phyloP scores from a whole-genome alignment of 2,888 invertebrate genomes.

The Agrochola lota region DNA sequence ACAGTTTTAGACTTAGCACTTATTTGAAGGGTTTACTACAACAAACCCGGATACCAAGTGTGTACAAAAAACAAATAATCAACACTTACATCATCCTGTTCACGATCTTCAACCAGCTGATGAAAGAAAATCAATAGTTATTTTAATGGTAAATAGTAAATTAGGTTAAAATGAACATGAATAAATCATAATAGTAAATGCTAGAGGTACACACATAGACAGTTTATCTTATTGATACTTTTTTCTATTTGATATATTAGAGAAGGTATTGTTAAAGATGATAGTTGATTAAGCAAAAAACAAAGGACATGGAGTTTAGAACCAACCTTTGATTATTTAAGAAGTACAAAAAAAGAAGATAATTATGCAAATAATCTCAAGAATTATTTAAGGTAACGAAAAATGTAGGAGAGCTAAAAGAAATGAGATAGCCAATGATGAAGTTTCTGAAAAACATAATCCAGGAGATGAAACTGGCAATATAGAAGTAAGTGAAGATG shows the following conservation, averaged over 20 bases:
- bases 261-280: neutral
- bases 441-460: neutral
- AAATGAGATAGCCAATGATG: neutral
- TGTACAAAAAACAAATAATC: neutral
- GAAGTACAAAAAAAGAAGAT: neutral
- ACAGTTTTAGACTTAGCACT: neutral
- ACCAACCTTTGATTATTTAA: neutral
- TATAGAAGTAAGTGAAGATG: neutral
- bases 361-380: neutral
- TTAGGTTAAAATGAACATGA: neutral
- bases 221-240: conserved; percentile 7
- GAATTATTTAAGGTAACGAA: neutral
- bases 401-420: neutral
- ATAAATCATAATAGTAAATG: neutral
- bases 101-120: conserved; percentile 44
- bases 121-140: conserved; percentile 1
- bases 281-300: neutral
- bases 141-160: neutral
- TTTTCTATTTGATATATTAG: neutral
- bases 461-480: neutral
- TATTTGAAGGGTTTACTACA: neutral
- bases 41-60: neutral
- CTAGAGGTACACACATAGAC: conserved; percentile 2
- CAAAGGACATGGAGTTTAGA: neutral
- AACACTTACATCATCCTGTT: conserved; percentile 44